phyloP scores from a whole-genome alignment of 2,113 vertebrate species.

The Ibidorhyncha struthersii region DNA sequence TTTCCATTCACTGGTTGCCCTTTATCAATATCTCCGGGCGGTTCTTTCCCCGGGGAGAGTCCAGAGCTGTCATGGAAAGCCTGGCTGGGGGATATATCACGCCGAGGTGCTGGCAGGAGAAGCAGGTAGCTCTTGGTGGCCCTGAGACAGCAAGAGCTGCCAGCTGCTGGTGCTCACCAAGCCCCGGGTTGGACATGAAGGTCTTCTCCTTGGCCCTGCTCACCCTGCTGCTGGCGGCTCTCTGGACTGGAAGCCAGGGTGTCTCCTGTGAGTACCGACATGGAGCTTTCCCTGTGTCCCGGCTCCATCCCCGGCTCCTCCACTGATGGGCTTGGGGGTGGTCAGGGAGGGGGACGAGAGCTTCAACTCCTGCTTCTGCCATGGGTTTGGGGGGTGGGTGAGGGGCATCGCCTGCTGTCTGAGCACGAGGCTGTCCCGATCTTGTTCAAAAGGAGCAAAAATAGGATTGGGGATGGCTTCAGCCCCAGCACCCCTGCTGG shows the following conservation, averaged over 20 bases:
- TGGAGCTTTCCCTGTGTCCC: accelerated
- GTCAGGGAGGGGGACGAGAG: accelerated
- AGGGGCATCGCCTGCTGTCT: background rate
- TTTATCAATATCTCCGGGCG: accelerated
- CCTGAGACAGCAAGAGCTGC: background rate
- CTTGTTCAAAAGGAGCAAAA: background rate
- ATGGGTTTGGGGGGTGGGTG: accelerated
- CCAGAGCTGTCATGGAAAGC: background rate
- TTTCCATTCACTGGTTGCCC: background rate
- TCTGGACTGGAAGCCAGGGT: background rate
- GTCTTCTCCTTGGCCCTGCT: background rate
- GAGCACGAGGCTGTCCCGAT: accelerated
- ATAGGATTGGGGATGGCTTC: background rate
- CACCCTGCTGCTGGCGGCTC: background rate
- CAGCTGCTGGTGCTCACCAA: background rate
- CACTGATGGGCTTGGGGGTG: background rate
- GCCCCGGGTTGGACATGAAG: background rate
- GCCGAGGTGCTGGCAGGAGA: background rate
- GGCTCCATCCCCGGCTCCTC: accelerated
- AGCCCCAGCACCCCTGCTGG: accelerated
- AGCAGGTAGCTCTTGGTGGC: background rate
- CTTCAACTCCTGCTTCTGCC: background rate
- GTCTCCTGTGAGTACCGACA: background rate
- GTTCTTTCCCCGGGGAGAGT: background rate
- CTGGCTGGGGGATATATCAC: background rate